Base-by-base conservation (phyloP, 2,113 vertebrate species). In the Bos indicus region DNA sequence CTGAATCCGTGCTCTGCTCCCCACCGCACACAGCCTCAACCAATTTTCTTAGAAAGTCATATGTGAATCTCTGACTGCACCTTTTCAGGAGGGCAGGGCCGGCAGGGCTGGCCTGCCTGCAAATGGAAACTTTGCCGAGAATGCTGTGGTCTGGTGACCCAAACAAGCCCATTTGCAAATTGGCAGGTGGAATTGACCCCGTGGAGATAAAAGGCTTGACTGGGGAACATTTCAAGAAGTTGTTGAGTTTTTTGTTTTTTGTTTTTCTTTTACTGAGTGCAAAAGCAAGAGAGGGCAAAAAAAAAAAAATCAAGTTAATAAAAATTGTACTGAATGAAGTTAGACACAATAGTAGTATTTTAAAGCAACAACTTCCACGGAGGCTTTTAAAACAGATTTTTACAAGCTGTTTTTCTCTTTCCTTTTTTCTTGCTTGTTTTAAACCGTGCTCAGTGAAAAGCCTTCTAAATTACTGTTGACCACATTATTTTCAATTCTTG, bases 161-260 rank as follows among this genome's bases (percentile, higher is more conserved):
- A 48, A 78, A 56, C 26, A 23, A 82, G 80, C 17, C 92, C n/a
- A 7, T 46, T 12, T 57, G 71, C 89, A 83, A 46, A 64, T n/a
- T 36, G 89, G 94, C 96, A 97, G 94, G 92, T 92, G 77, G 86
- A n/a, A 48, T 78, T 51, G 26, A 26, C 74, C 54, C 86, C 7
- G 2, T 12, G 62, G 87, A 78, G 86, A 88, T 80, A 60, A 93
- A 94, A 78, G 57, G 7, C 57, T 84, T 28, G 81, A 62, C 28
- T 40, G 1, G 36, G 52, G 90, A 59, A 36, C 30, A 1, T 67
- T n/a, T 93, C 28, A 40, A 80, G 67, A 57, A 30, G 40, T 88
- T 78, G 43, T 60, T 62, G 52, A 84, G 94, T 43, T 36, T 67
- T 46, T 48, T 85, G 86, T 86, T 87, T 90, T 6, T 67, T n/a